Percentiles rank a stretch among this genome's conserved stretches.
phyloP scores from a whole-genome alignment of 2,113 vertebrate genomes.

The Pangasianodon gigas region DNA sequence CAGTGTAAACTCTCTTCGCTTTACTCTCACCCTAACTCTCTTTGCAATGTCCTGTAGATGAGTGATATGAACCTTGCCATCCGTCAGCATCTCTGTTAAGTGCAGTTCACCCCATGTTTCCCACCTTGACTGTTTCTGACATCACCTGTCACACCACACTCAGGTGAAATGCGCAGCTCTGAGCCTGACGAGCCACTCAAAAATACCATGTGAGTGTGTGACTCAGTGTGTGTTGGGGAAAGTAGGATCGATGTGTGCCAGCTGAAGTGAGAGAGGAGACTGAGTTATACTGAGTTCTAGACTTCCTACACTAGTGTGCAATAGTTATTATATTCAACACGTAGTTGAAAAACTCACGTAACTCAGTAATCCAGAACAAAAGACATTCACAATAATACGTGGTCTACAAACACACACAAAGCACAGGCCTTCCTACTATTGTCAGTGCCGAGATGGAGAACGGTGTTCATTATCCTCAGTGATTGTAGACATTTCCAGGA shows the following conservation, averaged over 20 bases:
- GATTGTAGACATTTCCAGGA: conserved; percentile 97
- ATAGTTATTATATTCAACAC: neutral
- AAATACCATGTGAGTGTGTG: neutral
- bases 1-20: neutral
- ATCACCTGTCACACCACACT: conserved; percentile 35
- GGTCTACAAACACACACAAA: conserved; percentile 75
- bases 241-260: neutral
- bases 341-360: neutral
- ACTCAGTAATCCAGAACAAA: neutral
- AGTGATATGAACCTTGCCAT: conserved; percentile 36
- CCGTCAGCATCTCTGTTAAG: conserved; percentile 37
- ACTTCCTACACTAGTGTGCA: neutral
- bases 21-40: neutral
- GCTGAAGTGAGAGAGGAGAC: neutral
- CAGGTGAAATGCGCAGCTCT: conserved; percentile 20
- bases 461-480: conserved; percentile 91
- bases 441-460: conserved; percentile 91
- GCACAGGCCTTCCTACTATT: conserved; percentile 93
- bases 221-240: neutral
- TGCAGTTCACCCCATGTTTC: conserved; percentile 32
- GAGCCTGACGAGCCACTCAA: conserved; percentile 35
- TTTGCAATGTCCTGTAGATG: conserved; percentile 20
- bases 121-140: conserved; percentile 33
- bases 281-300: neutral
- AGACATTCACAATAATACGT: neutral